A percentile compares a stretch with the other conserved stretches of the same genome.
Conservation (phyloP, 2,797 vertebrate species). For the Carcharodon carcharias region DNA sequence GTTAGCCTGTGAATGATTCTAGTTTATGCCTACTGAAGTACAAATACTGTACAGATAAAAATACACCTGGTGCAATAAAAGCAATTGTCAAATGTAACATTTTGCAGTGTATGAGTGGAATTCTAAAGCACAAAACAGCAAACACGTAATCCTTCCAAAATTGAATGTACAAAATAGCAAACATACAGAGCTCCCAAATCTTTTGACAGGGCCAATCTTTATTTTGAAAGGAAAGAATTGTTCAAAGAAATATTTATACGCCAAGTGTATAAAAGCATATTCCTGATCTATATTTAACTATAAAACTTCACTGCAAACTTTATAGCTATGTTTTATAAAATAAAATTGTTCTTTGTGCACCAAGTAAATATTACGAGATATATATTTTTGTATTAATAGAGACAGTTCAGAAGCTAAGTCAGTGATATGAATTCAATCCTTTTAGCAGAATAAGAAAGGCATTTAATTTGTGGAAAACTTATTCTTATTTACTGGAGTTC, state of each 20-base stretch:
- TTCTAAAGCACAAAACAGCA: not conserved
- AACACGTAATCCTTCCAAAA: not conserved
- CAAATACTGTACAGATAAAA: not conserved
- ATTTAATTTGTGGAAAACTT: not conserved
- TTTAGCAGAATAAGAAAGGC: not conserved
- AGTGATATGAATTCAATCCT: not conserved
- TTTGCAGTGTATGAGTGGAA: not conserved
- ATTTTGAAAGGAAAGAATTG: slow-evolving; percentile 4
- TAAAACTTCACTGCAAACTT: not conserved
- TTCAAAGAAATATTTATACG: not conserved
- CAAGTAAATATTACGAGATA: not conserved
- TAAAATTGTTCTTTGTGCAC: not conserved
- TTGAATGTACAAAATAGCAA: not conserved
- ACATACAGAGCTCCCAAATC: not conserved
- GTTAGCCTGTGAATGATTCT: not conserved
- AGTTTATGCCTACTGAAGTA: not conserved
- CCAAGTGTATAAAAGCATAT: not conserved
- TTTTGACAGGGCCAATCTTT: not conserved
- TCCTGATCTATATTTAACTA: not conserved
- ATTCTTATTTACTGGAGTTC: not conserved
- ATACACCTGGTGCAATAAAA: not conserved
- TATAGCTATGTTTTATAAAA: not conserved
- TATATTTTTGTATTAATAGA: not conserved
- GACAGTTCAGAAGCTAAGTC: not conserved
- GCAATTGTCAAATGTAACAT: not conserved